Percentiles rank a stretch among this genome's conserved stretches.
phyloP scores from a whole-genome alignment of 2,888 invertebrate species.

The Seira sanloemensis region DNA sequence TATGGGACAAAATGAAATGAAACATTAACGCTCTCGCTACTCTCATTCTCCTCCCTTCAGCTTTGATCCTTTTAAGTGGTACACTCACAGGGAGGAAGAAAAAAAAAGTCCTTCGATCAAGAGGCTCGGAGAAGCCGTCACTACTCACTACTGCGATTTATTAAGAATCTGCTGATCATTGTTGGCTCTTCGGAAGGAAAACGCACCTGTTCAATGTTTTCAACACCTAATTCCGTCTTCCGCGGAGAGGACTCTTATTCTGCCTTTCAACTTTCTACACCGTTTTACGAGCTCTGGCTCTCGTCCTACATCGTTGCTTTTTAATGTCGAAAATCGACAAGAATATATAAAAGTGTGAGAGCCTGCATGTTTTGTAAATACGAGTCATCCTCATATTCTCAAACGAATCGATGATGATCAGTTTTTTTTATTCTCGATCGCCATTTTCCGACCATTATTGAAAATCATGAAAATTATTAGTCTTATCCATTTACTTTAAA shows the following conservation, averaged over 20 bases:
- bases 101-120: not conserved
- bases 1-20: not conserved
- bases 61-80: not conserved
- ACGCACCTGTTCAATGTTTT: slow-evolving; percentile 57
- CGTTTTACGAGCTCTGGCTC: slow-evolving; percentile 17
- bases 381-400: slow-evolving; percentile 32
- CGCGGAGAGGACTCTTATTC: too few relatives aligned
- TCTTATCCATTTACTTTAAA: slow-evolving; percentile 51
- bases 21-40: not conserved
- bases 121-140: not conserved
- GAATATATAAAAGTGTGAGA: too few relatives aligned
- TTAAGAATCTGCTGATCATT: not conserved
- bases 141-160: not conserved
- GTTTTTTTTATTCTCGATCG: slow-evolving; percentile 24
- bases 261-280: slow-evolving; percentile 51
- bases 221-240: slow-evolving; percentile 39
- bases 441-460: slow-evolving; percentile 33
- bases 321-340: too few relatives aligned
- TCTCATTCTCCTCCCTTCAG: not conserved
- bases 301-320: slow-evolving; percentile 52
- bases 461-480: slow-evolving; percentile 53
- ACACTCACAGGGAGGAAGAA: not conserved
- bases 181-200: not conserved
- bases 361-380: slow-evolving; percentile 46
- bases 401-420: too few relatives aligned